Base-by-base conservation (phyloP, 2,888 invertebrate genomes). In the Seira sanloemensis region DNA sequence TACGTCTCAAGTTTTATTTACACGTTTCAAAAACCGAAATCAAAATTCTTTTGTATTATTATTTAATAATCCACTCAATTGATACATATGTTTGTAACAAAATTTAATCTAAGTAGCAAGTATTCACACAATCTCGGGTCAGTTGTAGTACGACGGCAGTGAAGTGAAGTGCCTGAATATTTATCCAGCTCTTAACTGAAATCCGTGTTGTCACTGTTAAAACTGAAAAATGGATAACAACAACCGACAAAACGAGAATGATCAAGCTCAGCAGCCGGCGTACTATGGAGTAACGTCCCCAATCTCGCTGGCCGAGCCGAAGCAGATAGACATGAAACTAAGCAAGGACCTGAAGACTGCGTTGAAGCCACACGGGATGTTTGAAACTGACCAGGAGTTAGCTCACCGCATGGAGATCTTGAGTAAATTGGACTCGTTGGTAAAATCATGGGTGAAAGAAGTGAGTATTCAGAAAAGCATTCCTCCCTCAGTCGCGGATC, bases 371-470 rank as follows among this genome's bases (percentile, higher is more conserved):
- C 97, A 94, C 91, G 96, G 96, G 90, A 96, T 98, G 68, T 97
- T 97, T 91, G 98, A 98, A 92, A 94, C 95, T 0, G 97, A 97
- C 88, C 94, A 94, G 86, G 98, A 98, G 91, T 93, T 98, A 90
- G 95, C 96, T 90, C 97, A 98, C 91, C 94, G 97, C 86, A 92
- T 93, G 92, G 93, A 93, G 89, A 93, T 94, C 75, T 91, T 93
- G 74, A 93, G 94, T 87, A 96, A 97, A 90, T 92, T 99, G 81
- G 98, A 99, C 92, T 93, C 94, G 2, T 92, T 99, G 68, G 98
- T 98, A 12, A 95, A 97, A 89, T 94, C 96, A 90, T 99, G 99
- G 99, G 98, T 99, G 87, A 93, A 94, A 88, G 96, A 97, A 89
- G 95, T 97, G 68, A 97, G 98, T 66, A 92, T 96, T 78, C 93